Evolutionary conservation across 2,797 vertebrate genomes (phyloP).

Genomic region (Monodelphis domestica): DNA sequence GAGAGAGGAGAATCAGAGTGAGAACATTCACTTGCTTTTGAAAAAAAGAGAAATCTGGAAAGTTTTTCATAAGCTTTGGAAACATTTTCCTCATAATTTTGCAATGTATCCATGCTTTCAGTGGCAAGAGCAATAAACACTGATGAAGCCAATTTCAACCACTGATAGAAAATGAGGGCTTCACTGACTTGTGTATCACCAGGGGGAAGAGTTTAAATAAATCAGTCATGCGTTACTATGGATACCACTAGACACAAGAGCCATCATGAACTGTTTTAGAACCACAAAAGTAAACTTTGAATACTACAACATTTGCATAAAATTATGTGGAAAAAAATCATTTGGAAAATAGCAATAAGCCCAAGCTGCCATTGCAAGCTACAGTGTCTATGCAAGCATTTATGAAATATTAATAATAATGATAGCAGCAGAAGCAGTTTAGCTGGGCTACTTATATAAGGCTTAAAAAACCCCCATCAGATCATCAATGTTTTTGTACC

Average conservation of each 20-base stretch:
- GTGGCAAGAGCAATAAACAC: neutral
- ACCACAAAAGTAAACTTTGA: neutral
- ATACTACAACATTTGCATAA: neutral
- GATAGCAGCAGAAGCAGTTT: neutral
- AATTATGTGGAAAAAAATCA: neutral
- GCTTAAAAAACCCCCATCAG: neutral
- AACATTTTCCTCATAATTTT: neutral
- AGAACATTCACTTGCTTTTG: slow-evolving; percentile 31
- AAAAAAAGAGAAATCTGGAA: slow-evolving; percentile 31
- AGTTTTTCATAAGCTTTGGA: neutral
- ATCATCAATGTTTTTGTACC: slow-evolving; percentile 36
- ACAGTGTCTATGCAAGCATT: slow-evolving; percentile 55
- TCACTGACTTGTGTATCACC: neutral
- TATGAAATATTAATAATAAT: slow-evolving; percentile 31
- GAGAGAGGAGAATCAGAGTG: neutral
- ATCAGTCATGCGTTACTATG: neutral
- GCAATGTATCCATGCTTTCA: neutral
- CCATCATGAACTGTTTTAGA: neutral
- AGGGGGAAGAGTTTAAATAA: neutral
- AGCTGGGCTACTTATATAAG: slow-evolving; percentile 26
- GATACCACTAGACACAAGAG: neutral
- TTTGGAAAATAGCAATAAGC: neutral
- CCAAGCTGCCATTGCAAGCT: slow-evolving; percentile 32
- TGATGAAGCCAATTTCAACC: neutral
- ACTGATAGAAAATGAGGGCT: neutral